A percentile compares a stretch with the other conserved stretches of the same genome.
These are phyloP conservation scores for Phalangium opilio DNA, from an alignment of 2,888 invertebrate genomes.

Conservation along the genomic window DNA sequence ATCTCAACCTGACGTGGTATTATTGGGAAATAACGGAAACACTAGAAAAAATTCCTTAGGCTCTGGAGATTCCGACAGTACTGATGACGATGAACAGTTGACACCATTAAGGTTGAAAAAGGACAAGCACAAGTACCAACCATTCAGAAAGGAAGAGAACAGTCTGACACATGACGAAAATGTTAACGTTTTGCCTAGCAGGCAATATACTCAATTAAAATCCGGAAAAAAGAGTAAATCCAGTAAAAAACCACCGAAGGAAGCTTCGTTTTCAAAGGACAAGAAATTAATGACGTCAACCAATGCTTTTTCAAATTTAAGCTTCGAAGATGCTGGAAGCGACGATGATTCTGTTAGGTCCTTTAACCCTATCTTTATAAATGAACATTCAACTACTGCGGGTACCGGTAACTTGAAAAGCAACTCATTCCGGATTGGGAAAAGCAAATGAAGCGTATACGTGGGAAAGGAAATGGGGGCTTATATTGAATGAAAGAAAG, in stretches of 20 bases:
- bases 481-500: no score
- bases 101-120: constrained; percentile 5
- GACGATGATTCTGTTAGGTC: constrained; percentile 11
- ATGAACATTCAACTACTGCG: no score
- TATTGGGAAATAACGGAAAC: neutral
- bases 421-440: no score
- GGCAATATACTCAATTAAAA: constrained; percentile 13
- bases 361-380: no score
- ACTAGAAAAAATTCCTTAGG: constrained; percentile 13
- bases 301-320: constrained; percentile 21
- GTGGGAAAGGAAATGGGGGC: no score
- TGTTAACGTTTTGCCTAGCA: constrained; percentile 12
- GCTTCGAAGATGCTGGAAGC: constrained; percentile 19
- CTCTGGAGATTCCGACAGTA: constrained; percentile 17
- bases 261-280: constrained; percentile 8
- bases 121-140: constrained; percentile 18
- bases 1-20: no score
- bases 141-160: constrained; percentile 15
- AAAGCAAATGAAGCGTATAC: no score
- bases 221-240: constrained; percentile 12
- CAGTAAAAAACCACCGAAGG: constrained; percentile 11
- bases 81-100: constrained; percentile 16
- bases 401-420: no score
- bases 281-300: constrained; percentile 7
- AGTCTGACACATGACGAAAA: constrained; percentile 16